Evolutionary conservation across 2,113 vertebrate genomes (phyloP).

Genomic region (Daubentonia madagascariensis): DNA sequence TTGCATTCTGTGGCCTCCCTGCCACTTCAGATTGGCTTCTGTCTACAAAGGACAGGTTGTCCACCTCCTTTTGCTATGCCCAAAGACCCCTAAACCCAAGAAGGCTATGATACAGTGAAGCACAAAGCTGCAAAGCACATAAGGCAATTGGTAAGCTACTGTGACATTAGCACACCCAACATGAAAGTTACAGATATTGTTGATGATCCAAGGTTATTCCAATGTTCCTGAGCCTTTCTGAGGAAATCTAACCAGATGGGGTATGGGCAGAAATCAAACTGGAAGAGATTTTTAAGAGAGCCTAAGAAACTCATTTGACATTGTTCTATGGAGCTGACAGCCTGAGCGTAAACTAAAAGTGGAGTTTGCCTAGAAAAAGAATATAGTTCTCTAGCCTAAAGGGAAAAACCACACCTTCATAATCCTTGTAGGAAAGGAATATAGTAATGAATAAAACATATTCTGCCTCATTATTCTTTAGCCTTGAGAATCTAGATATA

Average conservation of each 20-base stretch:
- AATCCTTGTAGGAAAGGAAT: neutral
- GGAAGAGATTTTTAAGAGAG: neutral
- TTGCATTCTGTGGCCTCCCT: neutral
- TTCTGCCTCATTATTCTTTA: constrained; percentile 45
- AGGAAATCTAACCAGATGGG: neutral
- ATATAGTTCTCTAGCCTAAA: neutral
- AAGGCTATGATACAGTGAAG: neutral
- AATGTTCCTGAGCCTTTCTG: neutral
- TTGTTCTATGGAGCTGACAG: neutral
- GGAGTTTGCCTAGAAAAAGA: constrained; percentile 21
- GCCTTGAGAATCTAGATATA: constrained; percentile 14
- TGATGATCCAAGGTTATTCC: neutral
- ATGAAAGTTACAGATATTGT: neutral
- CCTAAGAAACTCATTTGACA: neutral
- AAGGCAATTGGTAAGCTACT: neutral
- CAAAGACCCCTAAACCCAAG: neutral
- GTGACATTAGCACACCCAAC: neutral
- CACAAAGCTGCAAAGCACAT: neutral
- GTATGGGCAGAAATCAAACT: neutral
- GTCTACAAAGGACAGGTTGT: neutral
- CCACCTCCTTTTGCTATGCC: neutral
- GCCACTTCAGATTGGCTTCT: neutral
- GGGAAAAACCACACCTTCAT: constrained; percentile 39
- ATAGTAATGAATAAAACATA: constrained; percentile 57
- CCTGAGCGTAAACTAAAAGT: neutral